phyloP scores from a whole-genome alignment of 1,140 invertebrate species.

The Drosophila lowei region DNA sequence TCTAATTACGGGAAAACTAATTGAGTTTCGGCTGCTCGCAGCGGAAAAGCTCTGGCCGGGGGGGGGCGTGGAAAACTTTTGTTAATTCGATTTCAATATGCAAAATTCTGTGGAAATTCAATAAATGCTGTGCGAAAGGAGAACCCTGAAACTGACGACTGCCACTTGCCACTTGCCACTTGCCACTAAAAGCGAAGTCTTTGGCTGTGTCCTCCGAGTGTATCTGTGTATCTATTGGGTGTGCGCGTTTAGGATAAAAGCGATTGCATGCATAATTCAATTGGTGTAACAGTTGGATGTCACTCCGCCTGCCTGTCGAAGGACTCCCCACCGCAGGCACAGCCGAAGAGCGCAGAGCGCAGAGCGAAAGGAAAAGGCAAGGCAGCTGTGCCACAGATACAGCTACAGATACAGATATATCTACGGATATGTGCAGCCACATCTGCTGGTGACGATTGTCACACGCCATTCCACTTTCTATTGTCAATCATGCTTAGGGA shows the following conservation, averaged over 20 bases:
- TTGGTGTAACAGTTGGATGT: constrained; percentile 66
- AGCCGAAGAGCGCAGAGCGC: background rate
- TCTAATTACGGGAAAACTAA: constrained; percentile 68
- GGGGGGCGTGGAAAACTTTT: constrained; percentile 11
- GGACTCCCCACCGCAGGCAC: constrained; percentile 5
- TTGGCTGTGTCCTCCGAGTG: constrained; percentile 15
- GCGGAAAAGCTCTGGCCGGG: too few species aligned
- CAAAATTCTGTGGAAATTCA: constrained; percentile 44
- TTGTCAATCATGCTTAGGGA: constrained; percentile 73
- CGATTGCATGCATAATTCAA: constrained; percentile 80
- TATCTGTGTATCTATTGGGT: constrained; percentile 18
- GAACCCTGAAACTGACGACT: constrained; percentile 12
- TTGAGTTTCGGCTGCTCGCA: constrained; percentile 32
- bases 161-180: constrained; percentile 54
- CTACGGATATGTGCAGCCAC: constrained; percentile 1
- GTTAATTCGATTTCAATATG: constrained; percentile 65
- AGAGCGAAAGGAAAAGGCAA: constrained; percentile 19
- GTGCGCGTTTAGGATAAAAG: constrained; percentile 57
- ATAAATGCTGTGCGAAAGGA: constrained; percentile 24
- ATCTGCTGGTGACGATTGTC: constrained; percentile 49
- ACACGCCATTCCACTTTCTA: constrained; percentile 42
- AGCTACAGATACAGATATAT: constrained; percentile 12
- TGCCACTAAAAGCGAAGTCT: constrained; percentile 35
- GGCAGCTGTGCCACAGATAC: constrained; percentile 23
- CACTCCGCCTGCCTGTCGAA: constrained; percentile 3